Percentiles rank a stretch among this genome's conserved stretches.
Conservation (phyloP, 2,797 vertebrate species). For the Siniperca obscura region DNA sequence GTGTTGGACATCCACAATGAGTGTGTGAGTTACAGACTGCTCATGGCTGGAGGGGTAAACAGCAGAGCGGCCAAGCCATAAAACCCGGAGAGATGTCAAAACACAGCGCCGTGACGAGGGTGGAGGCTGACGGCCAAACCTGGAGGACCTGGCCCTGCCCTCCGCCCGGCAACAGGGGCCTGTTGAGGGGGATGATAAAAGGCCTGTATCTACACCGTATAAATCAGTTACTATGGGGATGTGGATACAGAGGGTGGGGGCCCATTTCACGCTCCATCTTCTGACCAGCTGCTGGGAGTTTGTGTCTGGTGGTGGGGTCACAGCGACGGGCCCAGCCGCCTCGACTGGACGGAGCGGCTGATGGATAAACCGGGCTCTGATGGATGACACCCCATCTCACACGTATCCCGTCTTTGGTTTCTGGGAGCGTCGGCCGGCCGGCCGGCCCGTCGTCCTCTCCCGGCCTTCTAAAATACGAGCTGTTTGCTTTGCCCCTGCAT, state of each 20-base stretch:
- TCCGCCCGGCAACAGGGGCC: constrained; percentile 22
- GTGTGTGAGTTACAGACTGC: constrained; percentile 43
- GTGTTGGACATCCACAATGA: constrained; percentile 52
- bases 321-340: background rate
- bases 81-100: constrained; percentile 57
- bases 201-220: constrained; percentile 46
- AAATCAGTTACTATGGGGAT: constrained; percentile 63
- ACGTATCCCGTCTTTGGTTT: background rate
- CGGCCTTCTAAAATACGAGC: constrained; percentile 89
- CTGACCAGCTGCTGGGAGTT: constrained; percentile 62
- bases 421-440: background rate
- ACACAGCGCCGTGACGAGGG: constrained; percentile 42
- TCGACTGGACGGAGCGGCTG: constrained; percentile 12
- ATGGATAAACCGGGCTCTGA: constrained; percentile 62
- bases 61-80: constrained; percentile 40
- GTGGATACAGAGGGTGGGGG: constrained; percentile 34
- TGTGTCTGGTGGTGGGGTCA: constrained; percentile 29
- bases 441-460: constrained; percentile 23
- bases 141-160: constrained; percentile 43
- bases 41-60: constrained; percentile 58
- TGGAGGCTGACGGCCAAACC: constrained; percentile 34
- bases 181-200: constrained; percentile 51
- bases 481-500: constrained; percentile 93
- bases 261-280: constrained; percentile 63
- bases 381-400: constrained; percentile 55